phyloP scores from a whole-genome alignment of 2,113 vertebrate species.

The Cacatua alba region DNA sequence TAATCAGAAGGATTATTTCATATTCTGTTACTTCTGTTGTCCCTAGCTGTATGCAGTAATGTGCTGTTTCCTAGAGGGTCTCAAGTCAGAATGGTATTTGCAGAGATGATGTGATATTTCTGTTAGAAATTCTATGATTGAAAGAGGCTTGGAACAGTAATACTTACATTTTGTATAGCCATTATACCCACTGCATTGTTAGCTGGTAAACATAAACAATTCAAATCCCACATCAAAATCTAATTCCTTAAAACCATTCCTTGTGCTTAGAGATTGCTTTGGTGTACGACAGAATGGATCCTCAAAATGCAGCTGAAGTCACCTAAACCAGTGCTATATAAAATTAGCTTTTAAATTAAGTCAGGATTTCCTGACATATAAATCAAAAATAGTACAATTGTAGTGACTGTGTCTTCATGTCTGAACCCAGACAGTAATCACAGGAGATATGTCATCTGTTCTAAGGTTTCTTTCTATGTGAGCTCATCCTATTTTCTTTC shows the following conservation, averaged over 20 bases:
- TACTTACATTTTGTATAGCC: neutral
- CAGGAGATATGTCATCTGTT: neutral
- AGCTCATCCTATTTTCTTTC: neutral
- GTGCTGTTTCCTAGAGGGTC: neutral
- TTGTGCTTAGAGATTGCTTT: neutral
- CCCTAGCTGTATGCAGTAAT: neutral
- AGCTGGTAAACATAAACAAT: neutral
- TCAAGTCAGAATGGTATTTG: neutral
- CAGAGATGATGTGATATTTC: neutral
- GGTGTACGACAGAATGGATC: neutral
- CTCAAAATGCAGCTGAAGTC: neutral
- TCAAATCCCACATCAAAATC: neutral
- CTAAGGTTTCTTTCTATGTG: neutral
- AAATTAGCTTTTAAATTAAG: neutral
- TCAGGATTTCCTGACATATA: neutral
- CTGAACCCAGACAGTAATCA: neutral
- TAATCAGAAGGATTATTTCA: neutral
- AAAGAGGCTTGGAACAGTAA: neutral
- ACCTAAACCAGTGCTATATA: neutral
- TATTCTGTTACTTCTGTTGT: neutral
- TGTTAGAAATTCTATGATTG: neutral
- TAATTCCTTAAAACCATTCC: neutral
- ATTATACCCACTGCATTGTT: neutral
- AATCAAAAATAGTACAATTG: neutral
- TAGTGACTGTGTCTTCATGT: neutral